phyloP scores from a whole-genome alignment of 1,140 invertebrate species.

The Centruroides sculpturatus region DNA sequence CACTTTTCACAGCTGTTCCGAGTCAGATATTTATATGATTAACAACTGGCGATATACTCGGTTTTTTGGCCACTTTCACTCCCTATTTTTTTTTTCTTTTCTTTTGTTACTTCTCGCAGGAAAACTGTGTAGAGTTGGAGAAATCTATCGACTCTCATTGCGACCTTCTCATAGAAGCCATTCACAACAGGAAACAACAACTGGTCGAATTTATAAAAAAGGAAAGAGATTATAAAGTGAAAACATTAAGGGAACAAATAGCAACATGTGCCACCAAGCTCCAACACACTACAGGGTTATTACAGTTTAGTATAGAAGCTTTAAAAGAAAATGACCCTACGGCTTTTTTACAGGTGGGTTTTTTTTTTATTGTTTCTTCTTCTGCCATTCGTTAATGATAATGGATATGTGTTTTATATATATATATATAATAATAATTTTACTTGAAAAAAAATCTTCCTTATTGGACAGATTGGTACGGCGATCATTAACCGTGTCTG shows the following conservation, averaged over 20 bases:
- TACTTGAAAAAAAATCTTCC: conserved; percentile 2
- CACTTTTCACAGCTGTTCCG: too few relatives aligned
- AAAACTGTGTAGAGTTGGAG: conserved; percentile 38
- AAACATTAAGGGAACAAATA: conserved; percentile 66
- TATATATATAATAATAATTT: neutral
- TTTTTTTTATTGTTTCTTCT: neutral
- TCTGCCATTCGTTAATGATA: conserved; percentile 1
- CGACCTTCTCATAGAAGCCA: conserved; percentile 65
- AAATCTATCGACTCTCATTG: conserved; percentile 66
- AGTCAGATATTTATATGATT: too few relatives aligned
- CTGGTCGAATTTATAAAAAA: conserved; percentile 62
- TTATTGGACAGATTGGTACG: conserved; percentile 48
- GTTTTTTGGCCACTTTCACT: too few relatives aligned
- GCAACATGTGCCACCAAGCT: conserved; percentile 62
- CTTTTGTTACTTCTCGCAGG: neutral
- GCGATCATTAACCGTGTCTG: conserved; percentile 62
- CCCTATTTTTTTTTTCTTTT: neutral
- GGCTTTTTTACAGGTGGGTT: conserved; percentile 69
- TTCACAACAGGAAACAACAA: conserved; percentile 64
- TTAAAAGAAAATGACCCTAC: conserved; percentile 92
- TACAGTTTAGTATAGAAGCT: conserved; percentile 97
- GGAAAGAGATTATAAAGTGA: conserved; percentile 62
- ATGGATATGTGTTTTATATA: neutral
- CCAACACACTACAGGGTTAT: conserved; percentile 78
- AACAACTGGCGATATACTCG: too few relatives aligned